These are phyloP conservation scores for Tetragnatha versicolor DNA, from an alignment of 1,140 invertebrate genomes.

Conservation along the genomic window DNA sequence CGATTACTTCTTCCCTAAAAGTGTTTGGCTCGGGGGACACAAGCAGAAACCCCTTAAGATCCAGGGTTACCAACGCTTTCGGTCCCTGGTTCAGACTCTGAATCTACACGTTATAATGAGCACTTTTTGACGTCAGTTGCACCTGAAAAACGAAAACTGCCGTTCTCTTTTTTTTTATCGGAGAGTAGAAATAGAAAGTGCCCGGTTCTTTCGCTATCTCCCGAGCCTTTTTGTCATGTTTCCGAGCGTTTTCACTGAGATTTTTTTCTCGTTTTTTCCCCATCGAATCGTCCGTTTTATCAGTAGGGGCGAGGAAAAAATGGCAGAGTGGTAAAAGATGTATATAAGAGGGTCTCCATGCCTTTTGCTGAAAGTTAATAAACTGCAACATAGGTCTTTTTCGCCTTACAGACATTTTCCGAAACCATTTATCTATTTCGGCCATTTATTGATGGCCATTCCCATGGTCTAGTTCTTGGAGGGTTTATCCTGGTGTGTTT, in stretches of 20 bases:
- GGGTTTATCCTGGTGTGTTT: too few relatives aligned
- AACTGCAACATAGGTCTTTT: neutral
- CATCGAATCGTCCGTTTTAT: neutral
- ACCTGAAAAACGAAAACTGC: constrained; percentile 23
- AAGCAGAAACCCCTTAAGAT: neutral
- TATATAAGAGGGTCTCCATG: neutral
- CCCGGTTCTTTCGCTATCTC: neutral
- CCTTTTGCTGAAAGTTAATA: neutral
- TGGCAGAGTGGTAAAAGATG: neutral
- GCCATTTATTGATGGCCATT: constrained; percentile 2
- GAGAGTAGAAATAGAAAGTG: constrained; percentile 20
- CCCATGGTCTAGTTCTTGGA: too few relatives aligned
- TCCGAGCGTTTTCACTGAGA: neutral
- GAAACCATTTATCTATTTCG: neutral
- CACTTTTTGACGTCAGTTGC: constrained; percentile 31
- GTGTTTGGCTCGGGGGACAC: neutral
- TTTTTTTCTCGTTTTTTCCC: neutral
- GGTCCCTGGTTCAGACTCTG: neutral
- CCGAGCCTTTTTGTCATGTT: neutral
- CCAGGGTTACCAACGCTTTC: neutral
- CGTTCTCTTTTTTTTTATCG: neutral
- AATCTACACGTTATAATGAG: constrained; percentile 26
- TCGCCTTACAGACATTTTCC: neutral
- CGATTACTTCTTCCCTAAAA: constrained; percentile 19
- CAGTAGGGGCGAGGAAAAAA: neutral